These are phyloP conservation scores for Channa maculata DNA, from an alignment of 2,113 vertebrate genomes.

Conservation along the genomic window DNA sequence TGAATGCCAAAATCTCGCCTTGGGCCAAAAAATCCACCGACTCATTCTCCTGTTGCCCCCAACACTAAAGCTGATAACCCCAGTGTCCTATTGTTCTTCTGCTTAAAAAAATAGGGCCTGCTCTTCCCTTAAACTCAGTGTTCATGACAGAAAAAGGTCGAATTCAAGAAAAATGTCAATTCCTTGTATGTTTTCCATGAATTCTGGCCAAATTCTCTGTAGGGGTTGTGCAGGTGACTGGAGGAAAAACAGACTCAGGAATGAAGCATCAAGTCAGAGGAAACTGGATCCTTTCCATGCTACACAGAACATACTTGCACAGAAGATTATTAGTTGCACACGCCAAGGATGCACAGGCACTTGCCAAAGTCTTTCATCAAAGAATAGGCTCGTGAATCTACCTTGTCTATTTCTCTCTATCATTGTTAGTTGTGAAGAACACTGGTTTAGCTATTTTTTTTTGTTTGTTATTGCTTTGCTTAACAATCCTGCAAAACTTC, in stretches of 20 bases:
- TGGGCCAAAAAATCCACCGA: constrained; percentile 13
- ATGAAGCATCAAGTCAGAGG: constrained; percentile 50
- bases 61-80: constrained; percentile 10
- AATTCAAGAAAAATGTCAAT: not conserved
- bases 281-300: constrained; percentile 54
- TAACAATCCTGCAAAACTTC: constrained; percentile 3
- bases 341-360: constrained; percentile 55
- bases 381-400: constrained; percentile 26
- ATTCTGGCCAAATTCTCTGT: constrained; percentile 36
- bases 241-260: constrained; percentile 52
- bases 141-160: constrained; percentile 24
- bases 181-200: constrained; percentile 25
- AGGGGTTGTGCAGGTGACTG: constrained; percentile 47
- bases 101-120: constrained; percentile 13
- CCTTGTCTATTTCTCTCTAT: constrained; percentile 7
- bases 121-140: constrained; percentile 11
- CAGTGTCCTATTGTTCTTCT: constrained; percentile 20
- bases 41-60: not conserved
- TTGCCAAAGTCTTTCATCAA: constrained; percentile 50
- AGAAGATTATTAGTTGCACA: constrained; percentile 34
- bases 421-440: not conserved
- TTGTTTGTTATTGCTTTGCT: not conserved
- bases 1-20: constrained; percentile 21
- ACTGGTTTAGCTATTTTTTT: not conserved
- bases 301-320: constrained; percentile 32